Conservation (phyloP, 2,888 invertebrate species). For the Panzeria rudis region DNA sequence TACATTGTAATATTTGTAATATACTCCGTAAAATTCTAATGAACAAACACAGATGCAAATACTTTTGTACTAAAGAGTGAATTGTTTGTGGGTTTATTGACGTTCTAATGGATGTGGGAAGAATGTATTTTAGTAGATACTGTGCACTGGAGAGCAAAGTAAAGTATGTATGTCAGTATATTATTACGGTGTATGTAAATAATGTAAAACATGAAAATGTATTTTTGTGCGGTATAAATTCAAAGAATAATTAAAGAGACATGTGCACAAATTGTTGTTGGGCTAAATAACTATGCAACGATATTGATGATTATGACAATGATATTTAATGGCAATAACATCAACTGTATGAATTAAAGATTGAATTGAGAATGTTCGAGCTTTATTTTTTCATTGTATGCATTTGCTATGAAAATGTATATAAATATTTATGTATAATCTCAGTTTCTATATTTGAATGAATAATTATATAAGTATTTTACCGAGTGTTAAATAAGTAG, state of each 20-base stretch:
- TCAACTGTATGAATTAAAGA: background rate
- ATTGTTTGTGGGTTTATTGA: conserved; percentile 17
- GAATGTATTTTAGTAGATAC: background rate
- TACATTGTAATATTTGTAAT: conserved; percentile 63
- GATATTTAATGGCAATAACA: conserved; percentile 7
- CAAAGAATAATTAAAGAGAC: conserved; percentile 70
- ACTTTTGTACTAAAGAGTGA: background rate
- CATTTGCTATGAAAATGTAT: background rate
- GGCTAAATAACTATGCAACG: conserved; percentile 9
- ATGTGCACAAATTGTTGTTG: conserved; percentile 56
- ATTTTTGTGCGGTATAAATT: conserved; percentile 72
- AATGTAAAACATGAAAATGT: conserved; percentile 74
- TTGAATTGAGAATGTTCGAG: background rate
- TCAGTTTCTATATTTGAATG: background rate
- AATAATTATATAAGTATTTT: conserved; percentile 13
- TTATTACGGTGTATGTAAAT: conserved; percentile 6
- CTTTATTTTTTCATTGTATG: background rate
- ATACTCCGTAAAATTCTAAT: conserved; percentile 40
- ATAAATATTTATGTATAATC: background rate
- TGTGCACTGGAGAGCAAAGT: background rate
- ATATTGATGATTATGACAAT: conserved; percentile 9
- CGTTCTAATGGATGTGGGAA: background rate
- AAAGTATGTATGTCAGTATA: background rate
- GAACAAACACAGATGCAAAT: conserved; percentile 44
- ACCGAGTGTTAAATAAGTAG: conserved; percentile 19